Evolutionary conservation across 2,113 vertebrate genomes (phyloP).

Genomic region (Nycticebus coucang): DNA sequence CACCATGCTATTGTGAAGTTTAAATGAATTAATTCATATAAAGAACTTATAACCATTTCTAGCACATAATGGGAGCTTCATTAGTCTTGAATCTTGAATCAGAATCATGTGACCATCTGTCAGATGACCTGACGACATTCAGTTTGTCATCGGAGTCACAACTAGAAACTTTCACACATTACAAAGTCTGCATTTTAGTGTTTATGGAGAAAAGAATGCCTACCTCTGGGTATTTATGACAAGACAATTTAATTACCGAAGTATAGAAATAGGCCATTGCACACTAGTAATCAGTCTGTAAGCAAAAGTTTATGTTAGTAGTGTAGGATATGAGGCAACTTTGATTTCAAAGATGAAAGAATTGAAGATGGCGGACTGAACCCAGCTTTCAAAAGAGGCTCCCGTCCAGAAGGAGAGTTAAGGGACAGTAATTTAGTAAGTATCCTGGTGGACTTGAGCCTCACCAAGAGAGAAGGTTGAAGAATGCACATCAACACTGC

Average conservation of each 20-base stretch:
- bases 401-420: too few relatives aligned
- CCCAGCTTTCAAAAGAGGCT: too few relatives aligned
- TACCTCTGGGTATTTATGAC: not conserved
- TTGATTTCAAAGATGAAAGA: not conserved
- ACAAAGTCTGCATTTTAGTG: not conserved
- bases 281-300: not conserved
- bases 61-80: not conserved
- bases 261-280: not conserved
- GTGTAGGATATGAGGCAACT: not conserved
- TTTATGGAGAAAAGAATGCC: not conserved
- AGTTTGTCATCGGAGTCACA: not conserved
- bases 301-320: not conserved
- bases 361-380: too few relatives aligned
- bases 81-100: not conserved
- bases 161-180: conserved; percentile 4
- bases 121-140: not conserved
- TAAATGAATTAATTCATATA: not conserved
- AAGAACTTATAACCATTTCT: not conserved
- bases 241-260: not conserved
- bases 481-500: too few relatives aligned
- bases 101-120: not conserved
- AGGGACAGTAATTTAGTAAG: too few relatives aligned
- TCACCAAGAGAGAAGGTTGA: too few relatives aligned
- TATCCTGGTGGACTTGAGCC: too few relatives aligned
- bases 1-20: not conserved